These are phyloP conservation scores for Bradysia coprophila DNA, from an alignment of 1,140 invertebrate genomes.

Conservation along the genomic window DNA sequence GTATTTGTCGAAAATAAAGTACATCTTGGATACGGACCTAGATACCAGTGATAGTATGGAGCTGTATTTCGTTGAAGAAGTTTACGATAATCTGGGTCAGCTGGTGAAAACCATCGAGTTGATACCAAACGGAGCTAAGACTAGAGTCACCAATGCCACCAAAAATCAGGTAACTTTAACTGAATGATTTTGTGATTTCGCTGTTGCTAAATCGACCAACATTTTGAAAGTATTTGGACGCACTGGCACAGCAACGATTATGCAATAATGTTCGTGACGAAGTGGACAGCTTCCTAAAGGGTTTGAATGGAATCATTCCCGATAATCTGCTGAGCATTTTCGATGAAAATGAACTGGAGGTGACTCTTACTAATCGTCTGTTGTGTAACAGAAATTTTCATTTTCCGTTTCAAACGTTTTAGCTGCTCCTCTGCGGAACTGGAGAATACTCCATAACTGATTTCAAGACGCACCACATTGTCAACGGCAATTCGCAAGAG, in stretches of 20 bases:
- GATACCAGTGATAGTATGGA: constrained; percentile 53
- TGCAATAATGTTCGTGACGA: constrained; percentile 64
- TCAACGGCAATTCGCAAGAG: constrained; percentile 64
- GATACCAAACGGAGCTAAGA: constrained; percentile 48
- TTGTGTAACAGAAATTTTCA: constrained; percentile 14
- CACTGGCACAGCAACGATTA: constrained; percentile 73
- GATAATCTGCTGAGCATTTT: constrained; percentile 87
- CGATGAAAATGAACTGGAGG: constrained; percentile 92
- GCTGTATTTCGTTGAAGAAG: constrained; percentile 73
- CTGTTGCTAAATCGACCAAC: background rate
- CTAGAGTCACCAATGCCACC: constrained; percentile 19
- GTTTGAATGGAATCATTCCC: constrained; percentile 77
- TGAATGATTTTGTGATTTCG: background rate
- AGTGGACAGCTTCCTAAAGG: constrained; percentile 74
- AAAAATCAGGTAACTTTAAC: constrained; percentile 13
- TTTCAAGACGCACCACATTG: constrained; percentile 71
- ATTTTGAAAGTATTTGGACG: constrained; percentile 49
- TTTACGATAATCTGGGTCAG: constrained; percentile 63
- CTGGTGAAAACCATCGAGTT: constrained; percentile 56
- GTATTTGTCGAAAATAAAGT: constrained; percentile 81
- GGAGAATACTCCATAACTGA: constrained; percentile 84
- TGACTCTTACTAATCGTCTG: constrained; percentile 22
- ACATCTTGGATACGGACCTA: constrained; percentile 78
- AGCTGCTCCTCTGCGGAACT: constrained; percentile 81
- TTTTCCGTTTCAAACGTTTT: too few relatives aligned